Base-by-base conservation (phyloP, 2,888 invertebrate species). In the Lobophora halterata region DNA sequence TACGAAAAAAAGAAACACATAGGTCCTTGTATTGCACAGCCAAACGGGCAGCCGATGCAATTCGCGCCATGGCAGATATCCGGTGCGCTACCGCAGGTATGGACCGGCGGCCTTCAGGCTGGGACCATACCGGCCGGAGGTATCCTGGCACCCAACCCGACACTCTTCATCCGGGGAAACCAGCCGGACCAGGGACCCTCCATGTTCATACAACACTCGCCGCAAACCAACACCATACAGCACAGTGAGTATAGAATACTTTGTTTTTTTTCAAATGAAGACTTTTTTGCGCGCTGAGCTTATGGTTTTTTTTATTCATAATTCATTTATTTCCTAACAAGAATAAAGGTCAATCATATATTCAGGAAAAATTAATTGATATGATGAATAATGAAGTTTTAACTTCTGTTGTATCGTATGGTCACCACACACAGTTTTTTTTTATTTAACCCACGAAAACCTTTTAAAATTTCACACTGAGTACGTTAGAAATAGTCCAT, bases 141-240 rank as follows among this genome's bases (percentile, higher is more conserved):
- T 0, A 88, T 93, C 0, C 76, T 94, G 3, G 90, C 93, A 0
- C 93, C 92, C 7, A 95, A 95, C 80, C 94, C 93, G 3, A 95
- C 43, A 21, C 43, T 96, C 60, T 93, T 94, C 71, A 95, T 96
- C 52, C 82, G 96, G 20, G 94, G 95, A 9, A 89, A 93, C 0
- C 95, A 95, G 65, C 91, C 92, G 1, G 95, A 95, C 66, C 82
- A 89, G 1, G 62, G 68, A 5, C 86, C 88, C 5, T 90, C 92
- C 16, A 94, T 97, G 94, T 96, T 95, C 68, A 95, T 96, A 57
- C 94, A 93, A 59, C 92, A 91, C 52, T 93, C 92, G 52, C 94
- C 95, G 6, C 91, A 92, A 52, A 85, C 76, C 53, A 76, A 59
- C 41, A 75, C 57, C 41, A 58, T 82, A 1, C 85, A 72, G 61